phyloP scores from a whole-genome alignment of 1,140 invertebrate genomes.

The Latrodectus geometricus region DNA sequence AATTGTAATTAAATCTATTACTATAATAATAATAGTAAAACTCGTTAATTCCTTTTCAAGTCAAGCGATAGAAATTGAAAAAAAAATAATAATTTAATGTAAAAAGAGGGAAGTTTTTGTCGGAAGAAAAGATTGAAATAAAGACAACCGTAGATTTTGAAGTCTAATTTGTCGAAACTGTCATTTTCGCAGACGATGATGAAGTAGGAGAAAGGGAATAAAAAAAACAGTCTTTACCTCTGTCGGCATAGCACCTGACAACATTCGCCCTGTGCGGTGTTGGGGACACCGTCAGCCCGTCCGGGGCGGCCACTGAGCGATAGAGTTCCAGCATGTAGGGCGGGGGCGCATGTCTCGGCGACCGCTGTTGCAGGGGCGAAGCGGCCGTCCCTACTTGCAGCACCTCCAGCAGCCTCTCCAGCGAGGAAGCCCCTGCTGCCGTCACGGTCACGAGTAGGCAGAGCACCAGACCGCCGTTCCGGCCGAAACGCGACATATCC shows the following conservation, averaged over 20 bases:
- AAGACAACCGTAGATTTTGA: neutral
- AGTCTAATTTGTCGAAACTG: neutral
- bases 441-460: neutral
- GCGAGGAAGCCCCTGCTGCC: conserved; percentile 3
- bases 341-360: conserved; percentile 69
- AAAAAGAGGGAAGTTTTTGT: neutral
- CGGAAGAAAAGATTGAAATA: neutral
- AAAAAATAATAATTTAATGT: neutral
- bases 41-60: too few species aligned
- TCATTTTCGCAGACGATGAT: neutral
- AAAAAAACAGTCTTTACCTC: conserved; percentile 68
- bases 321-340: conserved; percentile 77
- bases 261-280: conserved; percentile 75
- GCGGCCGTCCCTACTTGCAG: conserved; percentile 24
- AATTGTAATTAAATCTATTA: too few species aligned
- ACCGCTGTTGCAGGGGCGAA: conserved; percentile 13
- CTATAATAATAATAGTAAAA: too few species aligned
- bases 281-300: conserved; percentile 66
- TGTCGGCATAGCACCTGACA: conserved; percentile 74
- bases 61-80: neutral
- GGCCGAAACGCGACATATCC: conserved; percentile 14
- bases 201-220: neutral
- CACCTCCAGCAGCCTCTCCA: conserved; percentile 38
- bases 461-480: conserved; percentile 14
- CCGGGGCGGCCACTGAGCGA: conserved; percentile 70